Evolutionary conservation across 2,888 invertebrate genomes (phyloP).

Genomic region (Zygothrica quintamaculata): DNA sequence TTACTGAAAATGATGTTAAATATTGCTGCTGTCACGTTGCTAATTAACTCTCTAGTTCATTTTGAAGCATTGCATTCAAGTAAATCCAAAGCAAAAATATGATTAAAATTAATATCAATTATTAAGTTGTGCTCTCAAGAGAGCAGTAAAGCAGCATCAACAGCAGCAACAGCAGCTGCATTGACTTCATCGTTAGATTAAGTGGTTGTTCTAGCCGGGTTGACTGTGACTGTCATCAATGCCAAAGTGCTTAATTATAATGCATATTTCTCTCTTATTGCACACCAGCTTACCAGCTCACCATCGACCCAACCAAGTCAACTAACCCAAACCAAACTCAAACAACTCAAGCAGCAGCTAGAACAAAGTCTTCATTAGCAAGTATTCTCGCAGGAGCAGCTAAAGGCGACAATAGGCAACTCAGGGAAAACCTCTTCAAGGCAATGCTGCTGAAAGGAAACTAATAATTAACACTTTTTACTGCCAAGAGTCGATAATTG

Average conservation of each 20-base stretch:
- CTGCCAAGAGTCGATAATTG: slow-evolving; percentile 80
- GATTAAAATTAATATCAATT: slow-evolving; percentile 71
- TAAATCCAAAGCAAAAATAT: slow-evolving; percentile 47
- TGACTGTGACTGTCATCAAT: slow-evolving; percentile 66
- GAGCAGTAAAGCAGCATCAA: too few relatives aligned
- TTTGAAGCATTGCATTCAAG: slow-evolving; percentile 16
- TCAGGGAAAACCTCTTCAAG: slow-evolving; percentile 61
- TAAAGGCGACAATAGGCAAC: slow-evolving; percentile 17
- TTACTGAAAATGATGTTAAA: too few relatives aligned
- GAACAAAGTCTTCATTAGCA: slow-evolving; percentile 69
- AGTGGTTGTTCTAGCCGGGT: slow-evolving; percentile 50
- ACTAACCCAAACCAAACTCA: too few relatives aligned
- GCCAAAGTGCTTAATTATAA: slow-evolving; percentile 59
- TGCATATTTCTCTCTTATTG: slow-evolving; percentile 32
- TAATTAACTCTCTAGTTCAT: slow-evolving; percentile 44
- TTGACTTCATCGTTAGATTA: slow-evolving; percentile 47
- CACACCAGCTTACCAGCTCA: background rate
- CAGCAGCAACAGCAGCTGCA: too few relatives aligned
- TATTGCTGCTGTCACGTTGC: slow-evolving; percentile 14
- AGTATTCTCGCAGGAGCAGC: slow-evolving; percentile 31
- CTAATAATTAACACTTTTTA: slow-evolving; percentile 80
- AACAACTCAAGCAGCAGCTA: slow-evolving; percentile 32
- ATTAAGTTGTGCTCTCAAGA: slow-evolving; percentile 34
- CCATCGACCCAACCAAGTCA: too few relatives aligned
- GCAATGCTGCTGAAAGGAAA: slow-evolving; percentile 71